Percentiles rank a stretch among this genome's conserved stretches.
Evolutionary conservation across 2,113 vertebrate species (phyloP).

Genomic region (Tenrec ecaudatus): DNA sequence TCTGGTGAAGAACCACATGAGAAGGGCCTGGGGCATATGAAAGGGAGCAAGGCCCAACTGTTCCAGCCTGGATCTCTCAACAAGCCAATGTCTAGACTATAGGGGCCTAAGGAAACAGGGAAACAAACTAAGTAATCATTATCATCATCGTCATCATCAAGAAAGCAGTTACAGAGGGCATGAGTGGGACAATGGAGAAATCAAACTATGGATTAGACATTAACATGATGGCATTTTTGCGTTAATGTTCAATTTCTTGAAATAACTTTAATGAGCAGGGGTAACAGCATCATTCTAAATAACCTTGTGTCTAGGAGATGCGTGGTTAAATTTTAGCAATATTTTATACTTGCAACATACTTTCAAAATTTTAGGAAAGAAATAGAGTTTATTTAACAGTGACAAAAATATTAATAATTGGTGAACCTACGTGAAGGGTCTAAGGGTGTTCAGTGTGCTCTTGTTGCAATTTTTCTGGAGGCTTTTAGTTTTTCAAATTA

Average conservation of each 20-base stretch:
- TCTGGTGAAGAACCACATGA: neutral
- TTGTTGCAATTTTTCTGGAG: slow-evolving; percentile 7
- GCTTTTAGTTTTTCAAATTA: neutral
- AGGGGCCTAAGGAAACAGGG: neutral
- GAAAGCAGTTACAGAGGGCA: neutral
- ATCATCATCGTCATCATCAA: too few relatives aligned
- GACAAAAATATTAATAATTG: slow-evolving; percentile 22
- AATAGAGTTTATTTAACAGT: neutral
- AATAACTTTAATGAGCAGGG: neutral
- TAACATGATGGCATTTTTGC: neutral
- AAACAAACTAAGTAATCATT: neutral
- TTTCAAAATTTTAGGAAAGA: slow-evolving; percentile 28
- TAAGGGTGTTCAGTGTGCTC: neutral
- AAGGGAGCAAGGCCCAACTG: neutral
- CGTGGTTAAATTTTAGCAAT: neutral
- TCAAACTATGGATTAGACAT: neutral
- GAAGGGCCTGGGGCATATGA: neutral
- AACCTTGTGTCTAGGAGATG: neutral
- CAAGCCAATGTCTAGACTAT: neutral
- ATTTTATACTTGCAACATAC: neutral
- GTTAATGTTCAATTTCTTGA: slow-evolving; percentile 16
- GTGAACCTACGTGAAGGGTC: neutral
- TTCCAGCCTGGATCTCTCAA: neutral
- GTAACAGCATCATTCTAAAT: neutral
- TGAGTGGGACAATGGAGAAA: neutral